Base-by-base conservation (phyloP, 2,888 invertebrate genomes). In the Xiphydria camelus region DNA sequence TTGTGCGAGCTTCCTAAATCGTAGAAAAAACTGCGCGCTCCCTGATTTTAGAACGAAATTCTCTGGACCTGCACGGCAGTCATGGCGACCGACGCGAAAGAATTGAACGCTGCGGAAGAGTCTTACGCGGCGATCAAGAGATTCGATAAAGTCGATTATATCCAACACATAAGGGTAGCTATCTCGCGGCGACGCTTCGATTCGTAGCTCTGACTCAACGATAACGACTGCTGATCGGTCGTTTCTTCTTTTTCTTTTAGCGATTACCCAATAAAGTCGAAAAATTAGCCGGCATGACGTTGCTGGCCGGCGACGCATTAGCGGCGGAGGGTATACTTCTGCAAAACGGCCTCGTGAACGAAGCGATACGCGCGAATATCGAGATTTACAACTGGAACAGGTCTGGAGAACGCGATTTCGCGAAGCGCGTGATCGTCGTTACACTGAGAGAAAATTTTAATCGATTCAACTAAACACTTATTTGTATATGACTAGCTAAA, bases 31-130 rank as follows among this genome's bases (percentile, higher is more conserved):
- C n/a, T n/a, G n/a, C n/a, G n/a, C n/a, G n/a, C n/a, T 20, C 14
- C 35, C 37, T 41, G 23, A 2, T 49, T 34, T 45, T 59, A 81
- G 71, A 83, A 82, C 54, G 79, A 80, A 46, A 84, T 84, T n/a
- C 77, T 96, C 10, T 99, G 98, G 98, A 91, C 95, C 0, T 93
- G 93, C 55, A 79, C 98, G 57, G 98, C 97, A 0, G 93, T 94
- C 0, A 81, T 96, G 72, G 88, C 98, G 1, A 90, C 91, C 45
- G 88, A 91, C 55, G 86, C 88, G 49, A 88, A 89, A 69, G 90
- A 96, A 62, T 76, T 95, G 41, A 85, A 88, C 46, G 88, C 94
- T 4, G 95, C 97, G 10, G 97, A 98, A 78, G 91, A 96, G 68
- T 94, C 96, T 0, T 99, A 94, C 73, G 91, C 95, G 5, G 89